A percentile compares a stretch with the other conserved stretches of the same genome.
phyloP scores from a whole-genome alignment of 1,140 invertebrate species.

The Euwallacea fornicatus region DNA sequence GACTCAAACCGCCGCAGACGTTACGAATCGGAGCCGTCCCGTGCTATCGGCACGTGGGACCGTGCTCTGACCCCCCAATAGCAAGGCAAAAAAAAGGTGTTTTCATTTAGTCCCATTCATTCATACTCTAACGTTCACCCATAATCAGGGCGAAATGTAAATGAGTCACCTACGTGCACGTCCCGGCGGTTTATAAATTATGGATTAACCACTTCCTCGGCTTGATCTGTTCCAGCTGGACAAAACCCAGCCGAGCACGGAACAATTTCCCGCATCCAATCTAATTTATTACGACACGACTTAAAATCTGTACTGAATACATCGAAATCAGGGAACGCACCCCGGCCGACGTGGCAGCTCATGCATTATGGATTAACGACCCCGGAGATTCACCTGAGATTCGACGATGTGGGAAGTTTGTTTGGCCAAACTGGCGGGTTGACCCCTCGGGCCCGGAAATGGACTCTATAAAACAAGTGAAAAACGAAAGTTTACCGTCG shows the following conservation, averaged over 20 bases:
- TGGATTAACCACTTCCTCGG: constrained; percentile 4
- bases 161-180: not conserved
- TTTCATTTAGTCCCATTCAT: too few relatives aligned
- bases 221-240: constrained; percentile 2
- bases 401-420: constrained; percentile 36
- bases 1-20: too few relatives aligned
- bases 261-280: not conserved
- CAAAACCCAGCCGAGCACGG: constrained; percentile 5
- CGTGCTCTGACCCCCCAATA: too few relatives aligned
- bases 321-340: not conserved
- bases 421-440: constrained; percentile 11
- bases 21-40: too few relatives aligned
- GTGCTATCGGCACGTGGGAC: too few relatives aligned
- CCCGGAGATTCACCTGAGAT: constrained; percentile 44
- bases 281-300: constrained; percentile 6
- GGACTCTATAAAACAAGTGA: constrained; percentile 25
- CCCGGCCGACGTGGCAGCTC: constrained; percentile 6
- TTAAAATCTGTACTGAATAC: constrained; percentile 7
- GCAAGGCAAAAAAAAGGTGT: too few relatives aligned
- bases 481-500: constrained; percentile 23
- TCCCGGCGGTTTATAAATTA: constrained; percentile 1
- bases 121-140: too few relatives aligned
- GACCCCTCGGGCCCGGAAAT: constrained; percentile 21
- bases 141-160: not conserved
- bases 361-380: constrained; percentile 45